A percentile compares a stretch with the other conserved stretches of the same genome.
phyloP scores from a whole-genome alignment of 2,113 vertebrate species.

The Rhineura floridana region DNA sequence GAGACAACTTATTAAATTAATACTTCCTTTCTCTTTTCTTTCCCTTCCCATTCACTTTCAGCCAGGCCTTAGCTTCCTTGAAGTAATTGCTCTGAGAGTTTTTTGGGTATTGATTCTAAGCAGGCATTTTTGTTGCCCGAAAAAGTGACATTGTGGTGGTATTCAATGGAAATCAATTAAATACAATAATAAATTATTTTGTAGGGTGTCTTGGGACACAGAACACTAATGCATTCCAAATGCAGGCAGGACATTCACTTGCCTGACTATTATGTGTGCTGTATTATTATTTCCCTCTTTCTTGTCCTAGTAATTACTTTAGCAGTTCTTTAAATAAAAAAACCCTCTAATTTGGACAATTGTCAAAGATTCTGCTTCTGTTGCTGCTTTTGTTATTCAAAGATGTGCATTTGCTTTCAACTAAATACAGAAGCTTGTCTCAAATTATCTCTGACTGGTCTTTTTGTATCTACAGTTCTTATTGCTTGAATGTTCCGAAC shows the following conservation, averaged over 20 bases:
- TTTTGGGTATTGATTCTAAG: constrained; percentile 29
- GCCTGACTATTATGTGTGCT: constrained; percentile 16
- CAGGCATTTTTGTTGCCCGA: constrained; percentile 36
- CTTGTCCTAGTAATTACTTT: constrained; percentile 15
- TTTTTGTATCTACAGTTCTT: constrained; percentile 18
- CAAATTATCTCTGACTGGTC: constrained; percentile 19
- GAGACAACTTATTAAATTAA: constrained; percentile 15
- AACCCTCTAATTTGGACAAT: constrained; percentile 19
- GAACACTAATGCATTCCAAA: constrained; percentile 18
- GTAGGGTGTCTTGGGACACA: constrained; percentile 29
- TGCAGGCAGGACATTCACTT: constrained; percentile 7
- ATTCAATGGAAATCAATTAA: constrained; percentile 42
- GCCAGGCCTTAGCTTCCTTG: constrained; percentile 40
- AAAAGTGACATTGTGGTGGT: constrained; percentile 49
- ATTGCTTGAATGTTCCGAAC: constrained; percentile 3
- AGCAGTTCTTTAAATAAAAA: constrained; percentile 7
- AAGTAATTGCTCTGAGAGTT: constrained; percentile 7
- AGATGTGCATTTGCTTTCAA: constrained; percentile 33
- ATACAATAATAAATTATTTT: constrained; percentile 42
- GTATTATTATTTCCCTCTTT: background rate
- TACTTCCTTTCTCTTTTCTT: constrained; percentile 4
- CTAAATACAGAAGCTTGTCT: constrained; percentile 6
- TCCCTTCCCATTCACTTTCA: constrained; percentile 41
- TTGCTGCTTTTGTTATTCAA: constrained; percentile 32
- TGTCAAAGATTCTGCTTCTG: background rate